Evolutionary conservation across 2,888 invertebrate species (phyloP).

Genomic region (Tryphoninae sp.): DNA sequence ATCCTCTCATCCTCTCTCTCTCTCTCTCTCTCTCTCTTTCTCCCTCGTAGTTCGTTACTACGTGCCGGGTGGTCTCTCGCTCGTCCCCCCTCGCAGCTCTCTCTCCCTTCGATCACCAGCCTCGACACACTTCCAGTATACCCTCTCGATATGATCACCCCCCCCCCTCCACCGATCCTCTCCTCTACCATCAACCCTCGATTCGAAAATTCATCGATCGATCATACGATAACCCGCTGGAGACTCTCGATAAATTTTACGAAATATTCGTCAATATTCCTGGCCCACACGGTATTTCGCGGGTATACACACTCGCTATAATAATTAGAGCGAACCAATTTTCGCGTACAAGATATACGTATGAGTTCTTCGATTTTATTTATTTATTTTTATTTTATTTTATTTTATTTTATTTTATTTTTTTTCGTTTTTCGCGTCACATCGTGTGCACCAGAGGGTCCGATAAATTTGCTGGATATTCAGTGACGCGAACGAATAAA

Average conservation of each 20-base stretch:
- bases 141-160: slow-evolving; percentile 17
- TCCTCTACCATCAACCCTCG: too few species aligned
- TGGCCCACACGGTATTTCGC: neutral
- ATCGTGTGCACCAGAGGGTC: slow-evolving; percentile 34
- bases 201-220: slow-evolving; percentile 31
- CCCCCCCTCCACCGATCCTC: neutral
- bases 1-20: slow-evolving; percentile 19
- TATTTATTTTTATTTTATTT: neutral
- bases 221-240: neutral
- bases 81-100: neutral
- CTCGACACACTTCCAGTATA: slow-evolving; percentile 19
- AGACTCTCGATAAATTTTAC: slow-evolving; percentile 27
- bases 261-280: slow-evolving; percentile 37
- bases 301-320: neutral
- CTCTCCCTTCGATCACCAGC: neutral
- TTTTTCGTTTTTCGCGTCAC: slow-evolving; percentile 32
- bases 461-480: slow-evolving; percentile 52
- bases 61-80: slow-evolving; percentile 35
- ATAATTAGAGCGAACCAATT: slow-evolving; percentile 56
- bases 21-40: neutral
- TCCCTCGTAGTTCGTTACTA: slow-evolving; percentile 7
- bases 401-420: slow-evolving; percentile 1
- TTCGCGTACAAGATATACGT: slow-evolving; percentile 26
- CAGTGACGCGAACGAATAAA: slow-evolving; percentile 45
- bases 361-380: neutral